Evolutionary conservation across 2,113 vertebrate genomes (phyloP).

Genomic region (Nothobranchius furzeri): DNA sequence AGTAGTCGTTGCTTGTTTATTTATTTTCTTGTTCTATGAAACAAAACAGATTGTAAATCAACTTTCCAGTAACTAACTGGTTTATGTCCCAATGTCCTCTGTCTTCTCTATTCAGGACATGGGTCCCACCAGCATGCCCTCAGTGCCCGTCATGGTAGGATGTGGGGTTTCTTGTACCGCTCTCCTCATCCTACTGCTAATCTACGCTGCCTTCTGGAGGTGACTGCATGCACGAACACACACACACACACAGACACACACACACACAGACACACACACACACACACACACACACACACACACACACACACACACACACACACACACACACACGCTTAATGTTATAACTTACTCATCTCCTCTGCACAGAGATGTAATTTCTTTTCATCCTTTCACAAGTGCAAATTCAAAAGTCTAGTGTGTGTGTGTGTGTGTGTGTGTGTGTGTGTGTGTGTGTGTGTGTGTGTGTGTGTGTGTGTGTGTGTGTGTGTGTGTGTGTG

Average conservation of each 20-base stretch:
- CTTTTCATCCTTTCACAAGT: background rate
- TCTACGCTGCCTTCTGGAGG: conserved; percentile 99
- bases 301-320: too few relatives aligned
- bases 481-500: conserved; percentile 27
- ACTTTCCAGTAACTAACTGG: background rate
- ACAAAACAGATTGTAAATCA: background rate
- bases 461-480: conserved; percentile 25
- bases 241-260: too few relatives aligned
- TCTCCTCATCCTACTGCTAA: conserved; percentile 91
- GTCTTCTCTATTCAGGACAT: conserved; percentile 80
- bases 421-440: conserved; percentile 27
- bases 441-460: conserved; percentile 25
- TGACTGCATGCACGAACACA: conserved; percentile 54
- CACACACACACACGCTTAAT: background rate
- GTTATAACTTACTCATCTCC: background rate
- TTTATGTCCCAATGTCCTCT: background rate
- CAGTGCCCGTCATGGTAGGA: conserved; percentile 95
- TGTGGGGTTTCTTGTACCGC: conserved; percentile 96
- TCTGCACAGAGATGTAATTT: conserved; percentile 10
- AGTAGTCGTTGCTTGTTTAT: background rate
- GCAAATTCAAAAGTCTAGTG: conserved; percentile 5
- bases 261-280: too few relatives aligned
- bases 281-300: too few relatives aligned
- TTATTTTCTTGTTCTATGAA: background rate
- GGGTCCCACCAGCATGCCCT: conserved; percentile 89